Evolutionary conservation across 2,113 vertebrate genomes (phyloP).

Genomic region (Ammodytes dubius): DNA sequence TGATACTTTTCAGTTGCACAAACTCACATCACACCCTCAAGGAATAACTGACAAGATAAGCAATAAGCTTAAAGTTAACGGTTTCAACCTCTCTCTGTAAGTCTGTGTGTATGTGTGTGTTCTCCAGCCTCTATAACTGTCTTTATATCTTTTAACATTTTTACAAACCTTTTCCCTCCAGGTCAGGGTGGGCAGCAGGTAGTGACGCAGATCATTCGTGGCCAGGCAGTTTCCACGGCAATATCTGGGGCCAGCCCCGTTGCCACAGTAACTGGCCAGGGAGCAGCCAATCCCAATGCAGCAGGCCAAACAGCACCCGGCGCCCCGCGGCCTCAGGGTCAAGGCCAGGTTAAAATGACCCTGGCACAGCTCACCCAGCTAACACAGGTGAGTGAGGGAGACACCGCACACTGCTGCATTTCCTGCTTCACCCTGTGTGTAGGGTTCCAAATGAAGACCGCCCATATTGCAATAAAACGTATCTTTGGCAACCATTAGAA

Average conservation of each 20-base stretch:
- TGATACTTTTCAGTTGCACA: background rate
- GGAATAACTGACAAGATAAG: background rate
- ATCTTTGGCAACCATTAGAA: background rate
- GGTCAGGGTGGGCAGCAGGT: conserved; percentile 93
- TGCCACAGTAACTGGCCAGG: conserved; percentile 75
- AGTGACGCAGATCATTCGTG: conserved; percentile 94
- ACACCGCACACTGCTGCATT: background rate
- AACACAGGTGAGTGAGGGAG: conserved; percentile 90
- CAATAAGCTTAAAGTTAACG: background rate
- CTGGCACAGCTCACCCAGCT: conserved; percentile 97
- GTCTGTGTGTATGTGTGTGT: background rate
- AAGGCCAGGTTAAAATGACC: conserved; percentile 94
- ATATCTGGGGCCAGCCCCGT: conserved; percentile 76
- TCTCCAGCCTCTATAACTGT: background rate
- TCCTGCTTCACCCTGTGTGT: background rate
- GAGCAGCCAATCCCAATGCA: conserved; percentile 70
- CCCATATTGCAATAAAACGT: background rate
- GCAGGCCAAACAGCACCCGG: conserved; percentile 67
- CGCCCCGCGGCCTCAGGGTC: conserved; percentile 88
- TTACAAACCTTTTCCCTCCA: conserved; percentile 56
- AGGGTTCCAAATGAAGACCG: background rate
- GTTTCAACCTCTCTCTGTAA: background rate
- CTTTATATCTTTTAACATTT: background rate
- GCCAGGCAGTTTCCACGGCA: conserved; percentile 92
- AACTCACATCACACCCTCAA: background rate